Base-by-base conservation (phyloP, 2,113 vertebrate genomes). In the Mustela nigripes region DNA sequence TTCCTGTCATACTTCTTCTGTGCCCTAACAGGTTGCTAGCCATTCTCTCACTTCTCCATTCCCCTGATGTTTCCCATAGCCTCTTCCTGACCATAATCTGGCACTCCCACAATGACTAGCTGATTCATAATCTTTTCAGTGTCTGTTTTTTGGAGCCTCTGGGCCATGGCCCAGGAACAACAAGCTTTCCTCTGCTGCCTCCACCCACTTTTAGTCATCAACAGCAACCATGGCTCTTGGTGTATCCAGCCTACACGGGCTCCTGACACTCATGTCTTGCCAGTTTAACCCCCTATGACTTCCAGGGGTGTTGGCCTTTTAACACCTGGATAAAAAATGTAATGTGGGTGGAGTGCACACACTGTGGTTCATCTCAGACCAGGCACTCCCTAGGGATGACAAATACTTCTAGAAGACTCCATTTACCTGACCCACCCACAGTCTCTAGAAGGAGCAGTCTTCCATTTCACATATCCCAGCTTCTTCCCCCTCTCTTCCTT, bases 291-390 rank as follows among this genome's bases (percentile, higher is more conserved):
- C 78, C 4, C 48, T 81, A 19, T 97, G 88, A 74, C 31, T 97
- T 93, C 39, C 65, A 94, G 31, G 92, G 93, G 97, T 73, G 97
- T 98, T 97, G 93, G 94, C 36, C 26, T 94, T 89, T 82, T 97
- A 97, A 91, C 62, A 97, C 96, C 96, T 98, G 92, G 67, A 76
- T 82, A 76, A 96, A 95, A 97, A 95, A 90, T 93, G 81, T 82
- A 96, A 90, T 93, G 81, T 82, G 89, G 95, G 95, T 97, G 96
- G 74, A 88, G 26, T 33, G 9, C 33, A 67, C 19, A 67, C 33
- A 60, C 2, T 22, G 14, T 95, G 94, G 94, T 85, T 97, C 88
- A 92, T 71, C 69, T 56, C 53, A 92, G 67, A 90, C n/a, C 83
- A 94, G 80, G 15, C 97, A 95, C 95, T 97, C 96, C 96, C 85